Evolutionary conservation across 2,797 vertebrate genomes (phyloP), one percentile per base, ranked within the genome.

Genomic region (Diplodus sargus): DNA sequence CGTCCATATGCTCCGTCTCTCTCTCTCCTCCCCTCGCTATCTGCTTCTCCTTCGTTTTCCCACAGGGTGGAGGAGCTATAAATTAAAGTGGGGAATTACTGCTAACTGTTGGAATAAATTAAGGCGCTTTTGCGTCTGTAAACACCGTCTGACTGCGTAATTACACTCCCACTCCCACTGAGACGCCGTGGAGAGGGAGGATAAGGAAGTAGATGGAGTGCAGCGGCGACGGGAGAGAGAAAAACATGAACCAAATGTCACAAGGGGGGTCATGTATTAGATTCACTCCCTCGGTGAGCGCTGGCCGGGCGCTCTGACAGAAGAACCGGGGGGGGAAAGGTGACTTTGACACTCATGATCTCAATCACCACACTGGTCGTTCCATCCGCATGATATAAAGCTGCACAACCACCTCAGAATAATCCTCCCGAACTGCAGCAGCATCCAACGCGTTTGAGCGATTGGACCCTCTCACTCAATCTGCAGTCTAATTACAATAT

Each of bases 71-170:
- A 94, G 82, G 87, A 92, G 93, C 94, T 93, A 95, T 96, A 95
- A 95, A 96, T 96, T 95, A 95, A 95, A 95, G 92, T 91, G 88
- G 94, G 92, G 94, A 95, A 95, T 96, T 96, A 95, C 94, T 93
- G 92, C 94, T 95, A 96, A 95, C 95, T 93, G 94, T 94, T 94
- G 93, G 94, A 95, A 95, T 95, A 95, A 95, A 95, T 96, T 95
- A 95, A 93, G 90, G 92, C 88, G 85, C 93, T 94, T 95, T 94
- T 96, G 94, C 93, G 90, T 95, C 93, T 95, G 95, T 95, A 95
- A 95, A 96, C 94, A 95, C 92, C 74, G 94, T 90, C 94, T 95
- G 94, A 95, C 94, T 95, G 91, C 89, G 90, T 95, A 95, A 96
- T 96, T 95, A 95, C 93, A 93, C 91, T 90, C 91, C 92, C 92